Evolutionary conservation across 53 echinoderm and acorn worm genomes (phyloP).

Genomic region (Antedon mediterranea): DNA sequence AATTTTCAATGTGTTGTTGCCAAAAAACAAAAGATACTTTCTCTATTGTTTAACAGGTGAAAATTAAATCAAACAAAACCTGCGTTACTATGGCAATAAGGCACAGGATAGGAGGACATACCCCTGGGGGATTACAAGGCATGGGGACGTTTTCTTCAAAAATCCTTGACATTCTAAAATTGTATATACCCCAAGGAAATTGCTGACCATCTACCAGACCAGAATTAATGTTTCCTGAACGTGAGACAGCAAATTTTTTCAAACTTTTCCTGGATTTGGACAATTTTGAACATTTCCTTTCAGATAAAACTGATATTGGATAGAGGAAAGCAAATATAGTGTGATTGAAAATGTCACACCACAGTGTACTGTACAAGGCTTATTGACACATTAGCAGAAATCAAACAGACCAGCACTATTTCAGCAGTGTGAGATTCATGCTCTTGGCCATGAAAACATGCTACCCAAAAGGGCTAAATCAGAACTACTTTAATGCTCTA

Average conservation of each 20-base stretch:
- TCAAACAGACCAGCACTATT: no score
- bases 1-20: not conserved
- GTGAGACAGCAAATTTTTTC: not conserved
- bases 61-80: not conserved
- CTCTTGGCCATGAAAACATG: no score
- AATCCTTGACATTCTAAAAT: not conserved
- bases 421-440: no score
- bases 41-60: not conserved
- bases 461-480: no score
- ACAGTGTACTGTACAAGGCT: not conserved
- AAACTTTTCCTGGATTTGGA: not conserved
- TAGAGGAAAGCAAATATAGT: not conserved
- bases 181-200: not conserved
- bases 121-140: not conserved
- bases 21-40: not conserved
- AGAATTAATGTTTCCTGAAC: not conserved
- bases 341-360: not conserved
- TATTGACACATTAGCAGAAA: not conserved
- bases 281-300: not conserved
- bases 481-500: no score
- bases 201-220: not conserved
- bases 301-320: not conserved
- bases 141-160: not conserved
- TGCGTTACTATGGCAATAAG: not conserved
- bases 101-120: not conserved